Evolutionary conservation across 2,113 vertebrate species (phyloP).

Genomic region (Peromyscus maniculatus): DNA sequence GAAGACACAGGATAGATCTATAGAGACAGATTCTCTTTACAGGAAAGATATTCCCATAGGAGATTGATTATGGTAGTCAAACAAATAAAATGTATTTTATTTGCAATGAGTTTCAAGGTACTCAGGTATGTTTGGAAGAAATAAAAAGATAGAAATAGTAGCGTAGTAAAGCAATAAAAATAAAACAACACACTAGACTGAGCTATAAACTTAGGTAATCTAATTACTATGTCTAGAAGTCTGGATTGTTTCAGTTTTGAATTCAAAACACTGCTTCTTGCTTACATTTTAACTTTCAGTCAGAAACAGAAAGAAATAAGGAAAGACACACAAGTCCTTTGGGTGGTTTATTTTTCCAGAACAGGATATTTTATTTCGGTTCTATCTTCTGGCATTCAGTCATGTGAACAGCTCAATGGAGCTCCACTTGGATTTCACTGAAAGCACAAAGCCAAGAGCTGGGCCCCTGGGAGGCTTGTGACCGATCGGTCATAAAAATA

Average conservation of each 20-base stretch:
- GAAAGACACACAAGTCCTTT: slow-evolving; percentile 43
- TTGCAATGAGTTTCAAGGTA: slow-evolving; percentile 1
- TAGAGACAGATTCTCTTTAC: neutral
- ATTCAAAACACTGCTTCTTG: slow-evolving; percentile 49
- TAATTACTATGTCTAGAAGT: slow-evolving; percentile 61
- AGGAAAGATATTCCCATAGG: neutral
- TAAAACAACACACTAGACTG: slow-evolving; percentile 23
- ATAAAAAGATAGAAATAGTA: neutral
- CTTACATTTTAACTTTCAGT: slow-evolving; percentile 60
- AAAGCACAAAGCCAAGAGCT: slow-evolving; percentile 59
- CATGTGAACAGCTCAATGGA: neutral
- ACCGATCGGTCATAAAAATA: slow-evolving; percentile 49
- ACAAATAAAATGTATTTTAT: neutral
- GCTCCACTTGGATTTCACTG: slow-evolving; percentile 23
- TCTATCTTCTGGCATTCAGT: slow-evolving; percentile 56
- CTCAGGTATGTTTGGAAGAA: neutral
- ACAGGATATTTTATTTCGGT: slow-evolving; percentile 44
- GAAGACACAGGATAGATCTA: neutral
- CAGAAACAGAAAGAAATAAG: slow-evolving; percentile 67
- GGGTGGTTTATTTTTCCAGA: slow-evolving; percentile 67
- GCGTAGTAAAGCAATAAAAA: slow-evolving; percentile 38
- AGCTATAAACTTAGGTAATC: slow-evolving; percentile 34
- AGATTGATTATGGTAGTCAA: neutral
- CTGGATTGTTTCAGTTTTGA: slow-evolving; percentile 38
- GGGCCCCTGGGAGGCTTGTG: slow-evolving; percentile 32